Base-by-base conservation (phyloP, 2,797 vertebrate genomes). In the Spinibarbus caldwelli region DNA sequence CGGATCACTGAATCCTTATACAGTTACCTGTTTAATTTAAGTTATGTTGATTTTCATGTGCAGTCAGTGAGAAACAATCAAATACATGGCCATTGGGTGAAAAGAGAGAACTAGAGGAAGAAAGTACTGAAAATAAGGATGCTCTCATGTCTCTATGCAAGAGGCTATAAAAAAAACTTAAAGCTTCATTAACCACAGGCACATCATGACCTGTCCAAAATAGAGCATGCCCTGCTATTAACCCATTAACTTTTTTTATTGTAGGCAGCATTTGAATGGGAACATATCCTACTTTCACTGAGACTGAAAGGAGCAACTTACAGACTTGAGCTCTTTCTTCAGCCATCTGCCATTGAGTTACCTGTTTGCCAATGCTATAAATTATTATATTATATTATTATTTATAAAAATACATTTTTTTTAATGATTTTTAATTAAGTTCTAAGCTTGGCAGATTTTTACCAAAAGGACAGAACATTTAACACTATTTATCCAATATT, bases 121-220 rank as follows among this genome's bases (percentile, higher is more conserved):
- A 47, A 64, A 66, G 41, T 19, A 64, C 14, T n/a, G 76, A 17
- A 57, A 45, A 72, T 57, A 52, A 81, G 80, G 34, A 72, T 72
- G 68, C 66, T 41, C 70, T 71, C 21, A 31, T 82, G 80, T 62
- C 19, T 73, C 43, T 66, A 10, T 1, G 34, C 59, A 79, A 70
- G 70, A 66, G 72, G 76, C n/a, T 70, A 80, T 85, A 80, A 83
- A 78, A 78, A 49, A 45, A 31, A 19, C 7, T 23, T 62, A 34
- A 82, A 52, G 84, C 87, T 82, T 83, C 75, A 87, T 87, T 88
- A 80, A 66, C 71, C 59, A 66, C 78, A 78, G 67, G 80, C 82
- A 87, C 84, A 85, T 78, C 31, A 76, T 52, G 87, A 75, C 76
- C 54, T 62, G 49, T 83, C 47, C 80, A 34, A 52, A 88, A 80